Evolutionary conservation across 2,888 invertebrate species (phyloP).

Genomic region (Chymomyza amoena): DNA sequence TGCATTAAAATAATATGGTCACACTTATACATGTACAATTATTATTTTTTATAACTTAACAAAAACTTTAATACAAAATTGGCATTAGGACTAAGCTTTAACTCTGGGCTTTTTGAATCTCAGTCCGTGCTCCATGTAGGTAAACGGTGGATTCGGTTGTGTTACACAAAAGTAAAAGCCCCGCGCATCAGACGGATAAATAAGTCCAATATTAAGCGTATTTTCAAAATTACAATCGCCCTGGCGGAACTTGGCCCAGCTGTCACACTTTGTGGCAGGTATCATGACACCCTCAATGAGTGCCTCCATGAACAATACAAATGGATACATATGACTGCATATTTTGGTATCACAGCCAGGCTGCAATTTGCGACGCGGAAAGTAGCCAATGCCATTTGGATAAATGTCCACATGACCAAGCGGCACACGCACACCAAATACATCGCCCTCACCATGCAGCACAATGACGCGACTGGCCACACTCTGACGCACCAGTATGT

Average conservation of each 20-base stretch:
- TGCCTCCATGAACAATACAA: slow-evolving; percentile 74
- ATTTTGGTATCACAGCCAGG: slow-evolving; percentile 71
- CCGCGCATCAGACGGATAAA: slow-evolving; percentile 59
- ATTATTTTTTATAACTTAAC: not conserved
- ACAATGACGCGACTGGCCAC: slow-evolving; percentile 69
- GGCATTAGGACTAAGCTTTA: not conserved
- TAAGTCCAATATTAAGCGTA: slow-evolving; percentile 63
- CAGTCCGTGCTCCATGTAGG: slow-evolving; percentile 69
- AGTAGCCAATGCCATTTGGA: slow-evolving; percentile 74
- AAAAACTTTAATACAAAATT: not conserved
- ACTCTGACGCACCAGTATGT: slow-evolving; percentile 57
- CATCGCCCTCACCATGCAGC: slow-evolving; percentile 73
- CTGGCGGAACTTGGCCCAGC: slow-evolving; percentile 66
- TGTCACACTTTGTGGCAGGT: slow-evolving; percentile 73
- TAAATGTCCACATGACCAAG: slow-evolving; percentile 74
- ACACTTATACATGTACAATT: not conserved
- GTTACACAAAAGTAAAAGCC: slow-evolving; percentile 72
- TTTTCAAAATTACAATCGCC: slow-evolving; percentile 61
- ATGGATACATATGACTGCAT: slow-evolving; percentile 75
- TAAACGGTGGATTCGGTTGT: slow-evolving; percentile 71
- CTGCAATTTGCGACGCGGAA: slow-evolving; percentile 66
- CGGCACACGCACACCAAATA: slow-evolving; percentile 64
- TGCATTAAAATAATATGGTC: not conserved
- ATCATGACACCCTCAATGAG: slow-evolving; percentile 70
- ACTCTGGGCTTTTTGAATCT: slow-evolving; percentile 38